These are phyloP conservation scores for Drosophila erecta DNA, from an alignment of 1,140 invertebrate genomes.

Conservation along the genomic window DNA sequence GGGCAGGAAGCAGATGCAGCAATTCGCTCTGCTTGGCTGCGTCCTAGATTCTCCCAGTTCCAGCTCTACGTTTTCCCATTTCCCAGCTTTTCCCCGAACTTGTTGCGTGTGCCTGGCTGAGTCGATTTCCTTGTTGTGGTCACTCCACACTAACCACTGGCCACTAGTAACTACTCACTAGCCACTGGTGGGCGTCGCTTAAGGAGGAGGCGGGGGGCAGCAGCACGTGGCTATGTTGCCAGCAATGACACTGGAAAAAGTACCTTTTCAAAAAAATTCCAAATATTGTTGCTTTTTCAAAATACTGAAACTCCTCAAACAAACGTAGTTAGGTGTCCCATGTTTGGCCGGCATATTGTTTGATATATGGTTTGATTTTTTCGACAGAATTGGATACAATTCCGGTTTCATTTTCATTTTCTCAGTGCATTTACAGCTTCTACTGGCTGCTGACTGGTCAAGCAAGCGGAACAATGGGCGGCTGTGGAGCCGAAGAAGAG, in stretches of 20 bases:
- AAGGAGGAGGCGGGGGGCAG: constrained; percentile 17
- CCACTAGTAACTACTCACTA: neutral
- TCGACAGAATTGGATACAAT: neutral
- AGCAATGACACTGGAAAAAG: constrained; percentile 3
- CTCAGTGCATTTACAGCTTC: constrained; percentile 3
- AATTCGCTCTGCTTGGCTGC: constrained; percentile 74
- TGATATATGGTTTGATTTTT: too few species aligned
- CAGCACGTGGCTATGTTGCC: constrained; percentile 32
- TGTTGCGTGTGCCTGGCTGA: constrained; percentile 41
- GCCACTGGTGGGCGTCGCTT: constrained; percentile 35
- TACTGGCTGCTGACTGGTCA: constrained; percentile 20
- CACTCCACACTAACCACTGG: constrained; percentile 29
- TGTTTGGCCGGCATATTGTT: too few species aligned
- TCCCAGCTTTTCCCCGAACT: constrained; percentile 17
- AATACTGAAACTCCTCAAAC: too few species aligned
- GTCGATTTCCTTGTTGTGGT: constrained; percentile 57
- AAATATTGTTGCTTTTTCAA: too few species aligned
- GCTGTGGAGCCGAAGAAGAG: constrained; percentile 11
- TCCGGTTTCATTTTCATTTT: neutral
- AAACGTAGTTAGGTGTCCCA: too few species aligned
- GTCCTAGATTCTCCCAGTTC: constrained; percentile 32
- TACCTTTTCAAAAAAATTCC: neutral
- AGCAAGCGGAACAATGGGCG: constrained; percentile 41
- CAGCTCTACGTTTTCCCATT: constrained; percentile 5
- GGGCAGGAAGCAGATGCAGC: constrained; percentile 59